Conservation (phyloP, 2,113 vertebrate species). For the Chamaea fasciata region DNA sequence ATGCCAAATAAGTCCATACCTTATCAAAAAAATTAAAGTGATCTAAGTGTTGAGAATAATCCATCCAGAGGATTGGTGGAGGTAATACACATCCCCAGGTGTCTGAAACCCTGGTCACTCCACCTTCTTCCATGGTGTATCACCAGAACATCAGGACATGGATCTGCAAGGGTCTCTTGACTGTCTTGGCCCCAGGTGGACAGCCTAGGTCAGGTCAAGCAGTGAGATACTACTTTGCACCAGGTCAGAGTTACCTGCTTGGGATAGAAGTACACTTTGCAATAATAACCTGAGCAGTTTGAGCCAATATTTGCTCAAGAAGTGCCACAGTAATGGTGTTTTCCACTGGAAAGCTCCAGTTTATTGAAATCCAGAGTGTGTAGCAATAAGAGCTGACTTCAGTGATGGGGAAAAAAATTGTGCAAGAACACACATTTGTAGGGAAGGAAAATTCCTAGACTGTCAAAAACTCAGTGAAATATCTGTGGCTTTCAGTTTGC, state of each 20-base stretch:
- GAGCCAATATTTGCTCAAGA: not conserved
- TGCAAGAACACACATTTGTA: not conserved
- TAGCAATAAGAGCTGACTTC: not conserved
- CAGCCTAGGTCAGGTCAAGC: not conserved
- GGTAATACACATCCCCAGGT: not conserved
- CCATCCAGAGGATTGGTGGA: not conserved
- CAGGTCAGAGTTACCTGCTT: not conserved
- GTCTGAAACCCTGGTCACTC: not conserved
- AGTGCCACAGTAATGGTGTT: not conserved
- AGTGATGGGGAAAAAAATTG: not conserved
- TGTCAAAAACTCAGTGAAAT: not conserved
- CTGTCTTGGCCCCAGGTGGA: not conserved
- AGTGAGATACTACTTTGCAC: not conserved
- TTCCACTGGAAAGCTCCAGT: not conserved
- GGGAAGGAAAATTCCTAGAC: not conserved
- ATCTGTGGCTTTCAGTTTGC: not conserved
- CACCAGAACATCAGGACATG: not conserved
- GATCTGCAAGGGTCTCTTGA: not conserved
- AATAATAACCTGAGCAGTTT: not conserved
- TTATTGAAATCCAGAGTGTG: not conserved
- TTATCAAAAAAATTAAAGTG: not conserved
- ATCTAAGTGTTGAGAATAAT: not conserved
- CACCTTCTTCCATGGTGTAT: not conserved
- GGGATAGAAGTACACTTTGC: not conserved
- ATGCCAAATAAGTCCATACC: not conserved